phyloP scores from a whole-genome alignment of 2,797 vertebrate species.

The Pelochelys cantorii region DNA sequence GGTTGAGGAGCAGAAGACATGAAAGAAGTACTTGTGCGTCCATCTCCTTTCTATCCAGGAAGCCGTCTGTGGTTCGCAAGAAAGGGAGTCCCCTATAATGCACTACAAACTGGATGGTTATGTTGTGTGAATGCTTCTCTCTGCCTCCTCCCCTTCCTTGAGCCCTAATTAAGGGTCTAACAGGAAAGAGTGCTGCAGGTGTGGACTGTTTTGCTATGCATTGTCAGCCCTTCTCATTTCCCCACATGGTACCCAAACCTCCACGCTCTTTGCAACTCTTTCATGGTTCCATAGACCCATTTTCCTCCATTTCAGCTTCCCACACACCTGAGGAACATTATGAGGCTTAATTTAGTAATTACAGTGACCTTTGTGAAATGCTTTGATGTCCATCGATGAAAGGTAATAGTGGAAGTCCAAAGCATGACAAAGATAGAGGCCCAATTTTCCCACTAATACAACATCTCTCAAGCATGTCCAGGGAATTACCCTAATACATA shows the following conservation, averaged over 20 bases:
- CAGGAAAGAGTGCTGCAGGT: not conserved
- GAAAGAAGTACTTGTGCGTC: not conserved
- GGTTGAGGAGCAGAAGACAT: not conserved
- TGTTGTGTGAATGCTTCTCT: not conserved
- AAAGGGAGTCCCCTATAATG: not conserved
- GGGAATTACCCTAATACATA: not conserved
- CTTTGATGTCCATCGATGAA: not conserved
- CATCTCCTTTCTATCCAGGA: not conserved
- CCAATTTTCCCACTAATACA: not conserved
- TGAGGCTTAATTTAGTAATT: not conserved
- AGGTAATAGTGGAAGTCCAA: not conserved
- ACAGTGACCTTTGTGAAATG: not conserved
- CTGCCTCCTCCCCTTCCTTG: not conserved
- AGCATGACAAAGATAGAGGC: not conserved
- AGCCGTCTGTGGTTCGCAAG: not conserved
- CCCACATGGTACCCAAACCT: not conserved
- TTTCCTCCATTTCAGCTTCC: not conserved
- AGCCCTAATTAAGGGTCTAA: not conserved
- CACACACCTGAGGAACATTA: accelerated
- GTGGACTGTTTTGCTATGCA: not conserved
- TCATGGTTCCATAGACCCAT: accelerated
- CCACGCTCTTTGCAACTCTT: not conserved
- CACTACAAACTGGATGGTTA: accelerated
- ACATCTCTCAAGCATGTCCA: not conserved
- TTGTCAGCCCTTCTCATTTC: not conserved